Base-by-base conservation (phyloP, 1,140 invertebrate genomes). In the Bombyx mandarina region DNA sequence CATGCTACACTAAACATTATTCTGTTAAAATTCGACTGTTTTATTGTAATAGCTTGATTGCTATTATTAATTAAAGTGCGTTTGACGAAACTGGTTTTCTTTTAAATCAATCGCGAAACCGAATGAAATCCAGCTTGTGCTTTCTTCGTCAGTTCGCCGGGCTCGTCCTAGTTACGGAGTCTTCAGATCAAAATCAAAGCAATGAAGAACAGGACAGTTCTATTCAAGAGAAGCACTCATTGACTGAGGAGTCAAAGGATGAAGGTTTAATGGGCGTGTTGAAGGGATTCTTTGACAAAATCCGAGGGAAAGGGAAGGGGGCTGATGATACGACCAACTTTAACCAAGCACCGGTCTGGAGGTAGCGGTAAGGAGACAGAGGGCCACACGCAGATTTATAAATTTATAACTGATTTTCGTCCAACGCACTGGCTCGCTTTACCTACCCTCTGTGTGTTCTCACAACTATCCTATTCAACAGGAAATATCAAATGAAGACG, bases 51-150 rank as follows among this genome's bases (percentile, higher is more conserved):
- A 35, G 26, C 12, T 18, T 18, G 12, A 18, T 18, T 18, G 12
- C 12, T 18, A 18, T 18, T 18, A 18, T 18, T 52, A 42, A 46
- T 58, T 43, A 62, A 67, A 79, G 82, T 85, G 82, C 80, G 82
- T 85, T 85, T 74, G 80, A 82, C 82, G 82, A 85, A 82, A 84
- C 79, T 80, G 77, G 82, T 82, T 77, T 73, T 35, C 79, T 72
- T 66, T 10, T 26, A 7, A 47, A 12, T 8, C 63, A 67, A 72
- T 56, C 59, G 65, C 65, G 69, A 65, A 56, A 60, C 71, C 77
- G 82, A 82, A 80, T 85, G 78, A 82, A 79, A 80, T 72, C 82
- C 74, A 85, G 82, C 75, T 73, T 85, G 77, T 82, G 67, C 78
- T 85, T 85, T 85, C 59, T 82, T 79, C 77, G 81, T 82, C 78